These are phyloP conservation scores for Alosa sapidissima DNA, from an alignment of 2,797 vertebrate genomes.

Conservation along the genomic window DNA sequence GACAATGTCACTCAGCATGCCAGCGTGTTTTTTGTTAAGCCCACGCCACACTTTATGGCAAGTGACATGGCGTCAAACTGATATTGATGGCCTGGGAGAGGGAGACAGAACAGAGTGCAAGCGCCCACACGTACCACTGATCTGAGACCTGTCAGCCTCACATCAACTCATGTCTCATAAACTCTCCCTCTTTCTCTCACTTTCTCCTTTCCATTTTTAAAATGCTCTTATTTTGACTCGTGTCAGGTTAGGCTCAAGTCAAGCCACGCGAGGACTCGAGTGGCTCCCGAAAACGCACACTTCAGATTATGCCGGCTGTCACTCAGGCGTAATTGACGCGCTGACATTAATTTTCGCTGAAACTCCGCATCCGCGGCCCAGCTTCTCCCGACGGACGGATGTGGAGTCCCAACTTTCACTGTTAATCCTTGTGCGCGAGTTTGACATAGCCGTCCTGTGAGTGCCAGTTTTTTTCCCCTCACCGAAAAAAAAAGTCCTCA, in stretches of 20 bases:
- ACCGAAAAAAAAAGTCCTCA: not conserved
- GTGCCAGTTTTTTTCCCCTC: not conserved
- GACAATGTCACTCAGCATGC: not conserved
- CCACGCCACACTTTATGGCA: not conserved
- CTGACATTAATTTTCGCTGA: conserved; percentile 16
- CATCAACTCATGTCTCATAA: conserved; percentile 2
- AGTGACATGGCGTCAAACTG: not conserved
- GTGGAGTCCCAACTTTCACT: not conserved
- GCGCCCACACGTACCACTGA: not conserved
- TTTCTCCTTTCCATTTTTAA: not conserved
- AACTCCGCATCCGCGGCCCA: not conserved
- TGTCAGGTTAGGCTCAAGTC: conserved; percentile 18
- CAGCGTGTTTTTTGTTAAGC: conserved; percentile 2
- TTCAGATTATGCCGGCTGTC: conserved; percentile 12
- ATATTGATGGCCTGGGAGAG: conserved; percentile 7
- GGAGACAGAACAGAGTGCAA: not conserved
- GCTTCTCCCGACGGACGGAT: not conserved
- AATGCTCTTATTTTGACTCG: conserved; percentile 20
- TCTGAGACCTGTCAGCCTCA: not conserved
- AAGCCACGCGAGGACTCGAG: not conserved
- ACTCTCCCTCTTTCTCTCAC: not conserved
- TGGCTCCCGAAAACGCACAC: not conserved
- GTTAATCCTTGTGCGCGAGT: not conserved
- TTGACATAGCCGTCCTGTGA: not conserved
- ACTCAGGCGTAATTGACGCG: conserved; percentile 9